These are phyloP conservation scores for Mya arenaria DNA, from an alignment of 1,140 invertebrate genomes.

Conservation along the genomic window DNA sequence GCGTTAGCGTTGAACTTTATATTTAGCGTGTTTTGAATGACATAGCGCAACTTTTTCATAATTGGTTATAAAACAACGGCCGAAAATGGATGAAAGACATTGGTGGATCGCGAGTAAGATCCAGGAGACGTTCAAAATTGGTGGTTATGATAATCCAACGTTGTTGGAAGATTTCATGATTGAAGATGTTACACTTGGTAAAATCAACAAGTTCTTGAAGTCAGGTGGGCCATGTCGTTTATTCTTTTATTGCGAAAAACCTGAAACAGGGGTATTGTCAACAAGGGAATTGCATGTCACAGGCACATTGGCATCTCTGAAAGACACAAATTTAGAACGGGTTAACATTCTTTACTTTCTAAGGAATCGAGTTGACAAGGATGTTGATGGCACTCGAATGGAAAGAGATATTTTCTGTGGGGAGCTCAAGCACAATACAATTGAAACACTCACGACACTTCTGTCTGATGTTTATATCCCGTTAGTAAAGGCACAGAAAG, in stretches of 20 bases:
- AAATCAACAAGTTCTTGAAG: conserved; percentile 78
- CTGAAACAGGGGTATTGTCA: conserved; percentile 66
- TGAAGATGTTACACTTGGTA: conserved; percentile 73
- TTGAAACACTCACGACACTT: conserved; percentile 76
- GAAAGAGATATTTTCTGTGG: conserved; percentile 80
- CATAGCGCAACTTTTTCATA: background rate
- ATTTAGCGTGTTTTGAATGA: background rate
- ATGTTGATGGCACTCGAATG: conserved; percentile 76
- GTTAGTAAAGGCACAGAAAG: conserved; percentile 76
- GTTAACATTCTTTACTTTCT: conserved; percentile 79
- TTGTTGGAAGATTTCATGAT: conserved; percentile 80
- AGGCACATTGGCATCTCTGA: conserved; percentile 76
- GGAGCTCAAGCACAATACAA: conserved; percentile 79
- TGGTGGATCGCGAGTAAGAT: conserved; percentile 81
- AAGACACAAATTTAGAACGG: conserved; percentile 76
- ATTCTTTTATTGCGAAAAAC: conserved; percentile 79
- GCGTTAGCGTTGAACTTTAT: background rate
- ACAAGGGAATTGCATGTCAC: conserved; percentile 75
- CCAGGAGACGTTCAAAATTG: conserved; percentile 80
- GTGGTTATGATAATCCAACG: conserved; percentile 78
- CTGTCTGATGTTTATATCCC: conserved; percentile 79
- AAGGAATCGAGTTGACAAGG: conserved; percentile 74
- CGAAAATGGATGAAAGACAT: conserved; percentile 80
- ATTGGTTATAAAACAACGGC: conserved; percentile 6
- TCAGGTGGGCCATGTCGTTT: conserved; percentile 78